These are phyloP conservation scores for Nibea albiflora DNA, from an alignment of 2,113 vertebrate genomes.

Conservation along the genomic window DNA sequence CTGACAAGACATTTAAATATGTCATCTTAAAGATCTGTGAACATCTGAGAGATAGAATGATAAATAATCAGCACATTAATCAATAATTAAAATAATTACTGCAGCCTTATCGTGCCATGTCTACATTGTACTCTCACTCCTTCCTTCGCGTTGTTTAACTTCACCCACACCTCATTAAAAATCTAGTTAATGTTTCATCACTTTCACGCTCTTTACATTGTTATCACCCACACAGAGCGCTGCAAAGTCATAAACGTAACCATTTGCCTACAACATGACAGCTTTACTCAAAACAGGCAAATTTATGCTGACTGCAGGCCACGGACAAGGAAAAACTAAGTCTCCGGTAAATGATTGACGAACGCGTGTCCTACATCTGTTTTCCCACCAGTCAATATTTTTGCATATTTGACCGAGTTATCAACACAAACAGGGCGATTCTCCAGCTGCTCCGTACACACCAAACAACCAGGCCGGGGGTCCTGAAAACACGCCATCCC, in stretches of 20 bases:
- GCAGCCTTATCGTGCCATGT: too few relatives aligned
- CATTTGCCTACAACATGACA: background rate
- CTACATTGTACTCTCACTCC: too few relatives aligned
- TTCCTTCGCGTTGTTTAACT: background rate
- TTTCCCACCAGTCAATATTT: constrained; percentile 8
- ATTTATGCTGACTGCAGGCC: background rate
- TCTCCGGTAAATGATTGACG: constrained; percentile 42
- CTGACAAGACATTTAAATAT: too few relatives aligned
- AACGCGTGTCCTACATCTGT: background rate
- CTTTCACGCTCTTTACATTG: background rate
- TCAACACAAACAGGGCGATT: background rate
- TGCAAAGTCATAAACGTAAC: background rate
- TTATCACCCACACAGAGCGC: background rate
- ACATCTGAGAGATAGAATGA: too few relatives aligned
- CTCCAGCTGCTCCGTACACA: constrained; percentile 24
- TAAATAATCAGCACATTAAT: too few relatives aligned
- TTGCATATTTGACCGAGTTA: constrained; percentile 7
- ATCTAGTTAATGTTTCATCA: constrained; percentile 1
- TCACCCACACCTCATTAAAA: background rate
- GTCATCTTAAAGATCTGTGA: too few relatives aligned
- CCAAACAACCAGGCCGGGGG: background rate
- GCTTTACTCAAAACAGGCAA: background rate
- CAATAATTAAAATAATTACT: too few relatives aligned
- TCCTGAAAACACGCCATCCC: background rate
- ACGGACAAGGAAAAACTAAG: constrained; percentile 7